These are phyloP conservation scores for Meteorus sp. DNA, from an alignment of 1,140 invertebrate species.

Conservation along the genomic window DNA sequence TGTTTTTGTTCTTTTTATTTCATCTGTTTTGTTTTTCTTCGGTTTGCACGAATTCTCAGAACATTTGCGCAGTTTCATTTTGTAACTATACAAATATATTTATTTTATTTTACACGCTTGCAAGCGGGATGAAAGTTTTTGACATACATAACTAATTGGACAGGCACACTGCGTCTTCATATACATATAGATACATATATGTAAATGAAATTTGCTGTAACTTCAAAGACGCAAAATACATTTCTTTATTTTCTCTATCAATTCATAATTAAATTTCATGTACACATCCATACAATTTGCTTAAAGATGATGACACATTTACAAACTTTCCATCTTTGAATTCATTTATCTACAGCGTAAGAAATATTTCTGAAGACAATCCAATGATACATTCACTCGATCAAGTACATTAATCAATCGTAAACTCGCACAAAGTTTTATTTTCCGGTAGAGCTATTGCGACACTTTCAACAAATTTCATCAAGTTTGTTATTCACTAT, in stretches of 20 bases:
- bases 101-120: slow-evolving; percentile 2
- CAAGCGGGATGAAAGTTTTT: slow-evolving; percentile 6
- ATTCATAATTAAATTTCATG: slow-evolving; percentile 2
- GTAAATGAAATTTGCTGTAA: slow-evolving; percentile 9
- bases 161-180: slow-evolving; percentile 15
- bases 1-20: too few species aligned
- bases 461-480: slow-evolving; percentile 6
- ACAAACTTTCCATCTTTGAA: slow-evolving; percentile 8
- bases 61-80: background rate
- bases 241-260: slow-evolving; percentile 3
- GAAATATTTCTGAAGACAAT: slow-evolving; percentile 30
- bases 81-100: slow-evolving; percentile 19
- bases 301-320: slow-evolving; percentile 17
- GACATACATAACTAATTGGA: background rate
- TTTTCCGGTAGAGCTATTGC: slow-evolving; percentile 1
- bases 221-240: slow-evolving; percentile 9
- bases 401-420: slow-evolving; percentile 11
- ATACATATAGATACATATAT: background rate
- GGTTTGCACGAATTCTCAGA: slow-evolving; percentile 4
- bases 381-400: slow-evolving; percentile 26
- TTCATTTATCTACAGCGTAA: slow-evolving; percentile 14
- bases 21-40: slow-evolving; percentile 6
- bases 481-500: too few species aligned
- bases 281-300: slow-evolving; percentile 4
- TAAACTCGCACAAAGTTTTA: slow-evolving; percentile 6